phyloP scores from a whole-genome alignment of 2,113 vertebrate species.

The Glaucomys volans region DNA sequence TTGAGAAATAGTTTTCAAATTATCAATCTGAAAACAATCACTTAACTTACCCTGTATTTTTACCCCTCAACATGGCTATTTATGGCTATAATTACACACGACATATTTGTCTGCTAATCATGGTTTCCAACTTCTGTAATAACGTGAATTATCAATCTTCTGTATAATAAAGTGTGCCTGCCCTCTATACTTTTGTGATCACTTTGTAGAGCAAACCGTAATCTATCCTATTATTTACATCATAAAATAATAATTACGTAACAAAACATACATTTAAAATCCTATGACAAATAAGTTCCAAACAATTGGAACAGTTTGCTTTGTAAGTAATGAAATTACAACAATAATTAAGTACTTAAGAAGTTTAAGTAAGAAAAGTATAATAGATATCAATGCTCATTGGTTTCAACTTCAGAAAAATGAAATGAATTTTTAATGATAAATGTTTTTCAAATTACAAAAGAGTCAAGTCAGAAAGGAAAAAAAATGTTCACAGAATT shows the following conservation, averaged over 20 bases:
- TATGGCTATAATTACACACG: slow-evolving; percentile 36
- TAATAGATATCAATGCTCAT: background rate
- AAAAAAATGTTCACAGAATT: background rate
- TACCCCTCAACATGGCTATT: slow-evolving; percentile 3
- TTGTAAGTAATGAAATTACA: slow-evolving; percentile 11
- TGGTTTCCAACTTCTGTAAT: slow-evolving; percentile 36
- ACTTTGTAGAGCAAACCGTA: slow-evolving; percentile 22
- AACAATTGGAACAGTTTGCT: background rate
- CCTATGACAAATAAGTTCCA: background rate
- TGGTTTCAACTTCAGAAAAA: slow-evolving; percentile 13
- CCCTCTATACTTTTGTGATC: background rate
- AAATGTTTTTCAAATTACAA: slow-evolving; percentile 5
- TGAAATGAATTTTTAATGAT: background rate
- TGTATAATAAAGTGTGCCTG: slow-evolving; percentile 11
- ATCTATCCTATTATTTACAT: background rate
- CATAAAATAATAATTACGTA: slow-evolving; percentile 7
- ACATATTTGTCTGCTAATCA: slow-evolving; percentile 40
- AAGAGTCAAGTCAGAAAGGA: background rate
- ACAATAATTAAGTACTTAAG: background rate
- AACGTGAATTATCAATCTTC: slow-evolving; percentile 26
- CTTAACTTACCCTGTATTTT: slow-evolving; percentile 13
- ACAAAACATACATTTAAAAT: background rate
- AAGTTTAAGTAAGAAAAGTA: background rate
- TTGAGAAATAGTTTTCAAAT: slow-evolving; percentile 74
- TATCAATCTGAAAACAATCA: slow-evolving; percentile 51